Percentiles rank a stretch among this genome's conserved stretches.
These are phyloP conservation scores for Phanerotoma sp. DNA, from an alignment of 2,888 invertebrate species.

Conservation along the genomic window DNA sequence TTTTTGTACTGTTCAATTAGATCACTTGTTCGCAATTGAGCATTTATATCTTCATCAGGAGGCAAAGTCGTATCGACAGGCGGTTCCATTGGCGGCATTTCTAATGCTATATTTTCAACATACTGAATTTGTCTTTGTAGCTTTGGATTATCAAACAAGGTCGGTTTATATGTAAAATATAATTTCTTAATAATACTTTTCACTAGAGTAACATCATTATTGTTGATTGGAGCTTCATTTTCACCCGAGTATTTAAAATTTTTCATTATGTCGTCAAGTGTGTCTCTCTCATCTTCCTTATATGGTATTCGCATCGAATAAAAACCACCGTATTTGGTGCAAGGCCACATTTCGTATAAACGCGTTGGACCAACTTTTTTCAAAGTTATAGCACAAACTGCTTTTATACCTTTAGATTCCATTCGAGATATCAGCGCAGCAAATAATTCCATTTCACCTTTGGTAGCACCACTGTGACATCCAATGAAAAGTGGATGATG, in stretches of 20 bases:
- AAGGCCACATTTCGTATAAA: constrained; percentile 13
- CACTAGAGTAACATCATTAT: constrained; percentile 1
- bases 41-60: not conserved
- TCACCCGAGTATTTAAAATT: not conserved
- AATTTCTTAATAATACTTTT: constrained; percentile 11
- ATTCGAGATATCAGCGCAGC: not conserved
- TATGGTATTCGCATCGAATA: constrained; percentile 11
- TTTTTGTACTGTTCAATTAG: not conserved
- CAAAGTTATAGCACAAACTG: constrained; percentile 8
- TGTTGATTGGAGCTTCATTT: not conserved
- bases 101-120: not conserved
- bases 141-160: not conserved
- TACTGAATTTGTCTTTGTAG: not conserved
- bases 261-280: not conserved
- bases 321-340: constrained; percentile 9
- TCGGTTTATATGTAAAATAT: not conserved
- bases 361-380: not conserved
- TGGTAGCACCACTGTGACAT: not conserved
- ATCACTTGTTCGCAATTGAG: not conserved
- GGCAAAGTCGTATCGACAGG: not conserved
- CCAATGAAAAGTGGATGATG: constrained; percentile 4
- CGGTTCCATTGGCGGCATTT: not conserved
- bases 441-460: constrained; percentile 7
- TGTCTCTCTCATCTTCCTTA: constrained; percentile 1
- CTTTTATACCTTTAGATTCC: constrained; percentile 2